Evolutionary conservation across 2,797 vertebrate genomes (phyloP), one percentile per base, ranked within the genome.

Genomic region (Tapera naevia): DNA sequence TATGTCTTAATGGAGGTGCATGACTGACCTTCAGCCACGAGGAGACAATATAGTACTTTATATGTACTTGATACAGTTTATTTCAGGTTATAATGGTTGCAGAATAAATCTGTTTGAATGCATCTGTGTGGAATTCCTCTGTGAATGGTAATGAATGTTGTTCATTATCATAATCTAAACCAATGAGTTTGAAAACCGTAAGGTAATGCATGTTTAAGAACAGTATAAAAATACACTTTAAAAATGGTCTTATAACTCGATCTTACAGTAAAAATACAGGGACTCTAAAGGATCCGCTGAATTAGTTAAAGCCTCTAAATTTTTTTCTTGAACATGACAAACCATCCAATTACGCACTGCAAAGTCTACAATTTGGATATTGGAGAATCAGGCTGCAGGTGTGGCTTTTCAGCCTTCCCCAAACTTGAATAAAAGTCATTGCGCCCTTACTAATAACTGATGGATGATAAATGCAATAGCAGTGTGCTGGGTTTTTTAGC

Each of bases 31-130:
- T 94, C 89, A 88, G 33, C 27, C 33, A 45, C 15, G 25, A 80
- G 81, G 43, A 89, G 51, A 69, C 58, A 75, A 46, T 84, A n/a
- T 88, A 78, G 84, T 94, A 39, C 35, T 89, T 95, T 86, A 14
- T 53, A 11, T 66, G 62, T 60, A 10, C 25, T 95, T 60, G 35
- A 53, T 88, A 56, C 37, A 9, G 28, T 66, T 93, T 96, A 75
- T 91, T 94, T 89, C 54, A 79, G 65, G 43, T 93, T 58, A 70
- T 69, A 94, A 84, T 70, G 75, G 91, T 39, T 17, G 39, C 62
- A 91, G 64, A 88, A 89, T 89, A 84, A 89, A 79, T 70, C 66
- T 71, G 24, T 54, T 73, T 80, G 85, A 86, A 82, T 0, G 0
- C 5, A 9, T 74, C 35, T 60, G 10, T 69, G 33, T 1, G 13